Conservation (phyloP, 2,113 vertebrate species). For the Elanoides forficatus region DNA sequence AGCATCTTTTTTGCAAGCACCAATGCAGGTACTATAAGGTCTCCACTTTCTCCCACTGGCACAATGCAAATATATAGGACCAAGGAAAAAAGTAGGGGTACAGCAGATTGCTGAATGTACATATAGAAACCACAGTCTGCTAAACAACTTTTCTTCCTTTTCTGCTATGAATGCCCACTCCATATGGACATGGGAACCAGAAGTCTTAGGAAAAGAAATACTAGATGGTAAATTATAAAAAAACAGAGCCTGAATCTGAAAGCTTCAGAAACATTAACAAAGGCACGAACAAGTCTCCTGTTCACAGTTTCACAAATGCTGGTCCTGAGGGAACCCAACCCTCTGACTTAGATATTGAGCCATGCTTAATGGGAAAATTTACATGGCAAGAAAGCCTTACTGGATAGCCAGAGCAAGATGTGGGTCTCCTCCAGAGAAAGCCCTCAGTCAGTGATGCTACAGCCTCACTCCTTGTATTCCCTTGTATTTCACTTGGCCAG, state of each 20-base stretch:
- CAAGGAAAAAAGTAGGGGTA: background rate
- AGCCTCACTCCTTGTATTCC: background rate
- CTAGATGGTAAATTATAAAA: background rate
- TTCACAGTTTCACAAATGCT: background rate
- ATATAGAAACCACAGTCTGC: background rate
- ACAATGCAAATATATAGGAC: background rate
- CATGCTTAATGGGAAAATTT: background rate
- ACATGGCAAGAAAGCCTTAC: background rate
- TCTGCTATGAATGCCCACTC: background rate
- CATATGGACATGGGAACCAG: background rate
- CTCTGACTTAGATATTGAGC: background rate
- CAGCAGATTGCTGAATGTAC: background rate
- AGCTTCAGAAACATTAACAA: background rate
- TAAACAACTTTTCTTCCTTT: background rate
- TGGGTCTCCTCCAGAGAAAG: background rate
- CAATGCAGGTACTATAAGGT: background rate
- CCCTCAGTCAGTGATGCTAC: background rate
- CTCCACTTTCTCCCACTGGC: background rate
- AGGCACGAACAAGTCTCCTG: background rate
- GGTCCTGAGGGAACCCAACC: background rate
- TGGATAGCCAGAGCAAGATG: background rate
- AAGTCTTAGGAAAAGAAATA: background rate
- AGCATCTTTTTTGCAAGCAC: background rate
- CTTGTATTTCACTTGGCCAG: background rate
- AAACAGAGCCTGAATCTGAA: background rate